Conservation (phyloP, 2,888 invertebrate species). For the Eristalis intricaria region DNA sequence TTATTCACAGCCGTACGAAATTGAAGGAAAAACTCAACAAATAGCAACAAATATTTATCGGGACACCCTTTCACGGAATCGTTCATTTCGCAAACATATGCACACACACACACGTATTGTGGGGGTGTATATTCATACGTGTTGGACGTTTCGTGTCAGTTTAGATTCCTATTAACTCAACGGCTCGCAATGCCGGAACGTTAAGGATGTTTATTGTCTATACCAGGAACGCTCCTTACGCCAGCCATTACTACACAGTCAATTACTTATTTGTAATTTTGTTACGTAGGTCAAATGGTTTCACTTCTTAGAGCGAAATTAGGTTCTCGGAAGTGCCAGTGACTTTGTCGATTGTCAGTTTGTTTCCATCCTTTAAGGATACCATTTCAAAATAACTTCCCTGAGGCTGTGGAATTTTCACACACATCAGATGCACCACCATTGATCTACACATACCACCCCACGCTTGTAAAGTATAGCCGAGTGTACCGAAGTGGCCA, state of each 20-base stretch:
- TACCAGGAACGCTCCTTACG: slow-evolving; percentile 29
- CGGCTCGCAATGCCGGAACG: slow-evolving; percentile 39
- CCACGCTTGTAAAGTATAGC: too few relatives aligned
- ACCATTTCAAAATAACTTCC: too few relatives aligned
- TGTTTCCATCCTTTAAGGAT: too few relatives aligned
- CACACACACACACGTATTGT: neutral
- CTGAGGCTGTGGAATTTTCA: too few relatives aligned
- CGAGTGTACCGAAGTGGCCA: too few relatives aligned
- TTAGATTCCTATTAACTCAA: slow-evolving; percentile 33
- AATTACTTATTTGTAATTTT: slow-evolving; percentile 20
- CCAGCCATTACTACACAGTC: slow-evolving; percentile 10
- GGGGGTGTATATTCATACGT: neutral
- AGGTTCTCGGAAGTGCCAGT: too few relatives aligned
- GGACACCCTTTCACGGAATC: slow-evolving; percentile 25
- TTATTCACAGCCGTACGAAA: slow-evolving; percentile 1
- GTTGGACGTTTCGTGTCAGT: slow-evolving; percentile 24
- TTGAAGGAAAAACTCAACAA: slow-evolving; percentile 2
- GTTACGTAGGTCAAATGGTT: neutral
- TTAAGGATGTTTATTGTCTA: slow-evolving; percentile 29
- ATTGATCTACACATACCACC: too few relatives aligned
- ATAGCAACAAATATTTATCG: slow-evolving; percentile 19
- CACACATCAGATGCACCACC: too few relatives aligned
- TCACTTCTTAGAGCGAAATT: neutral
- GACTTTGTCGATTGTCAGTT: too few relatives aligned
- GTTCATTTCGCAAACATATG: neutral